Conservation (phyloP, 2,113 vertebrate genomes). For the Sardina pilchardus region DNA sequence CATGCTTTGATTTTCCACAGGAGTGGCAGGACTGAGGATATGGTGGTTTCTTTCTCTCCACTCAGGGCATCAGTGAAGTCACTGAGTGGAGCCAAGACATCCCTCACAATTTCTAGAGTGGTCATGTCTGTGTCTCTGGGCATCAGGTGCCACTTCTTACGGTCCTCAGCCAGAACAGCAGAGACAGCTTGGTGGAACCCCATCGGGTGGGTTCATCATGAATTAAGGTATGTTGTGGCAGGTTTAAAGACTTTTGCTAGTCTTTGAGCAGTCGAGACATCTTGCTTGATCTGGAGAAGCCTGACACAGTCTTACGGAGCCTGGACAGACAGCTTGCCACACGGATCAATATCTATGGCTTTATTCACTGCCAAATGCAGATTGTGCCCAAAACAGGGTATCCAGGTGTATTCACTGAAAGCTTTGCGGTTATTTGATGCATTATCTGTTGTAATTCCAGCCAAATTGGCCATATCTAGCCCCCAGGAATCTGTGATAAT, state of each 20-base stretch:
- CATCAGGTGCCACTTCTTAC: conserved; percentile 28
- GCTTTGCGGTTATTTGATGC: conserved; percentile 38
- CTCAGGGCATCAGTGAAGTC: conserved; percentile 18
- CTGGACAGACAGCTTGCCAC: conserved; percentile 31
- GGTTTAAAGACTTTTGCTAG: conserved; percentile 26
- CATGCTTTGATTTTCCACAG: conserved; percentile 21
- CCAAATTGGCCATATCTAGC: conserved; percentile 35
- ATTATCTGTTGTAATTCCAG: conserved; percentile 43
- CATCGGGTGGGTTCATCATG: conserved; percentile 44
- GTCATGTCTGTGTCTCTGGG: not conserved
- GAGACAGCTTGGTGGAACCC: conserved; percentile 27
- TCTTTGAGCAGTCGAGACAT: conserved; percentile 26
- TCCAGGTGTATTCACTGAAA: conserved; percentile 43
- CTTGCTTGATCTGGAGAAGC: conserved; percentile 38
- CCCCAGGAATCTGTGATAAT: conserved; percentile 19
- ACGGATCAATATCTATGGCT: conserved; percentile 24
- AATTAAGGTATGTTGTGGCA: conserved; percentile 37
- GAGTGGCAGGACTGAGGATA: conserved; percentile 17
- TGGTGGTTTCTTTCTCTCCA: conserved; percentile 21
- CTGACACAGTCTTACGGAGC: conserved; percentile 32
- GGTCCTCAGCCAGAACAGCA: conserved; percentile 32
- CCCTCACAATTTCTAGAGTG: not conserved
- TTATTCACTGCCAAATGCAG: conserved; percentile 40
- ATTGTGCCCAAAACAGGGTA: conserved; percentile 43
- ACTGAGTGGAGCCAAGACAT: conserved; percentile 17